Evolutionary conservation across 1,140 invertebrate genomes (phyloP), one percentile per base, ranked within the genome.

Genomic region (Chironomus striatipennis): DNA sequence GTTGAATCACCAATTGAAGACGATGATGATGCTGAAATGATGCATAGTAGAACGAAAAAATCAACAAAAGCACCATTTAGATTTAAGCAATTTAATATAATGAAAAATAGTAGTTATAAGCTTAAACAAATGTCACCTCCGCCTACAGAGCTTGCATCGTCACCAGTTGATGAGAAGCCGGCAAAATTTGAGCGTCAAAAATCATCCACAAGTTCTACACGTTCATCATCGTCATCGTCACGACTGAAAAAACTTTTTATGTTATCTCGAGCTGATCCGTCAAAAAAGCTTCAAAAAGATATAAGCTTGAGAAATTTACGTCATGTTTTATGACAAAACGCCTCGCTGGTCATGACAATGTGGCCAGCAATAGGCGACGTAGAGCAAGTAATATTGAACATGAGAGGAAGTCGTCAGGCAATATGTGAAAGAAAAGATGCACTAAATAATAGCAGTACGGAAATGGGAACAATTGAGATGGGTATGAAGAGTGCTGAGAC

Each of bases 311-410:
- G 20, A 21, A 70, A 70, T 21, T 18, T 70, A 17, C 65, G 65
- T 17, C 65, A 70, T 70, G 65, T 70, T 21, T 70, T 70, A 70
- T 70, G 65, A 70, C 65, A 70, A 70, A 70, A 70, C 65, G 65
- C 20, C 10, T 70, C 65, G 65, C 65, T 70, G 65, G 65, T 18
- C 65, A 21, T 70, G 65, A 21, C 20, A 10, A 10, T 21, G 65
- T 70, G 65, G 65, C 65, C 65, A 70, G 65, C 65, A 17, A 20
- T 70, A 15, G 65, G 65, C 8, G 18, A 21, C 18, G 65, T 70
- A 5, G 65, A 70, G 1, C 65, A 70, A 9, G 6, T 70, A 18
- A 3, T 70, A 70, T 70, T 18, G 65, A 20, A 70, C 5, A 18
- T 70, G 24, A 15, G 65, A 18, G 65, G 65, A 20, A 15, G 18